Evolutionary conservation across 2,888 invertebrate species (phyloP).

Genomic region (Thymelicus lineola): DNA sequence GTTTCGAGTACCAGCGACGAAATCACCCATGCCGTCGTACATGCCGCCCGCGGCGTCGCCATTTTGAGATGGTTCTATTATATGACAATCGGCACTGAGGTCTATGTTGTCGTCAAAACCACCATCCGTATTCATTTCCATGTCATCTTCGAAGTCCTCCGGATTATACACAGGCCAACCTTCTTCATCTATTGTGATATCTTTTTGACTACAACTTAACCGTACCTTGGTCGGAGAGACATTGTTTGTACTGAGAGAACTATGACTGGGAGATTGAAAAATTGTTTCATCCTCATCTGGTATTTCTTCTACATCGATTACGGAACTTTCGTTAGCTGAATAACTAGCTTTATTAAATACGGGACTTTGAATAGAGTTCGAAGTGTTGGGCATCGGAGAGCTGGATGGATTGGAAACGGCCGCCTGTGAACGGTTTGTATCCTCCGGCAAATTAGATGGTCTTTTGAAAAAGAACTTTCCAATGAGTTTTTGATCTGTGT

Average conservation of each 20-base stretch:
- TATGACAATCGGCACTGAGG: neutral
- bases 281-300: neutral
- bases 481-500: neutral
- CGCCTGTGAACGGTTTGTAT: neutral
- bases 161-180: constrained; percentile 84
- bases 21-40: constrained; percentile 82
- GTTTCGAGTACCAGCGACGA: constrained; percentile 86
- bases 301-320: constrained; percentile 43
- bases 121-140: constrained; percentile 45
- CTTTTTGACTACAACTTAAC: constrained; percentile 52
- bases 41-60: constrained; percentile 49
- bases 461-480: neutral
- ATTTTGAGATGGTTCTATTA: constrained; percentile 49
- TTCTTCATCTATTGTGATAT: constrained; percentile 76
- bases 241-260: neutral
- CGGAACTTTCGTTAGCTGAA: constrained; percentile 40
- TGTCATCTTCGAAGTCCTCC: constrained; percentile 74
- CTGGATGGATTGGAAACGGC: neutral
- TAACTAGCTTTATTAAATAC: constrained; percentile 52
- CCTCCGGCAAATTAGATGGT: neutral
- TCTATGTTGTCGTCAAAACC: neutral
- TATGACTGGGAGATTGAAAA: neutral
- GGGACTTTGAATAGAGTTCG: neutral
- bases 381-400: neutral
- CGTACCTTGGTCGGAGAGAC: neutral